These are phyloP conservation scores for Geophilus truncorum DNA, from an alignment of 2,888 invertebrate genomes.

Conservation along the genomic window DNA sequence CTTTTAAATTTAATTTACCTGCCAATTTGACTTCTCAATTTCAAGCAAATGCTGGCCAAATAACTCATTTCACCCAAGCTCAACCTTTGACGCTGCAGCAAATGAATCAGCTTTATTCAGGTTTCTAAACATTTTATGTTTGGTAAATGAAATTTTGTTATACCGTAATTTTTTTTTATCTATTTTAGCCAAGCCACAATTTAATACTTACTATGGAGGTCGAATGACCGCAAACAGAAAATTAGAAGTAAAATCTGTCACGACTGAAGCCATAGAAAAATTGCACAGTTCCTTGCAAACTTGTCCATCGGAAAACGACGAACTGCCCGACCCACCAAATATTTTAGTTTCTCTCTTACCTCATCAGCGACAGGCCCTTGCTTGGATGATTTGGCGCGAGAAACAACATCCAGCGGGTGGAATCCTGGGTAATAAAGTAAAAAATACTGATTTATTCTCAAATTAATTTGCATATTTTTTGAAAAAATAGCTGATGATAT, in stretches of 20 bases:
- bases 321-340: slow-evolving; percentile 53
- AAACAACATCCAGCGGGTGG: slow-evolving; percentile 76
- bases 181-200: slow-evolving; percentile 1
- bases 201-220: slow-evolving; percentile 30
- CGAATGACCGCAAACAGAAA: slow-evolving; percentile 5
- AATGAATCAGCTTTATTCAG: background rate
- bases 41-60: too few species aligned
- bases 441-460: too few species aligned
- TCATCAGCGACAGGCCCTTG: slow-evolving; percentile 78
- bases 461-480: slow-evolving; percentile 6
- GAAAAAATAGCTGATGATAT: slow-evolving; percentile 63
- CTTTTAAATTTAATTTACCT: too few species aligned
- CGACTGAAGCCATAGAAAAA: slow-evolving; percentile 33
- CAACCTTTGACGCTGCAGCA: background rate
- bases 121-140: background rate
- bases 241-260: slow-evolving; percentile 1
- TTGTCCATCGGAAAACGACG: slow-evolving; percentile 59
- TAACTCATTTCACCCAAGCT: background rate
- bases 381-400: slow-evolving; percentile 88
- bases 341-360: slow-evolving; percentile 65
- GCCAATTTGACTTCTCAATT: too few species aligned
- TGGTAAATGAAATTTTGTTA: background rate
- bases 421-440: slow-evolving; percentile 63
- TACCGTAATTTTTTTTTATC: background rate
- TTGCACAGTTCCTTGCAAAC: slow-evolving; percentile 54